phyloP scores from a whole-genome alignment of 2,888 invertebrate species.

The Peribatodes rhomboidaria region DNA sequence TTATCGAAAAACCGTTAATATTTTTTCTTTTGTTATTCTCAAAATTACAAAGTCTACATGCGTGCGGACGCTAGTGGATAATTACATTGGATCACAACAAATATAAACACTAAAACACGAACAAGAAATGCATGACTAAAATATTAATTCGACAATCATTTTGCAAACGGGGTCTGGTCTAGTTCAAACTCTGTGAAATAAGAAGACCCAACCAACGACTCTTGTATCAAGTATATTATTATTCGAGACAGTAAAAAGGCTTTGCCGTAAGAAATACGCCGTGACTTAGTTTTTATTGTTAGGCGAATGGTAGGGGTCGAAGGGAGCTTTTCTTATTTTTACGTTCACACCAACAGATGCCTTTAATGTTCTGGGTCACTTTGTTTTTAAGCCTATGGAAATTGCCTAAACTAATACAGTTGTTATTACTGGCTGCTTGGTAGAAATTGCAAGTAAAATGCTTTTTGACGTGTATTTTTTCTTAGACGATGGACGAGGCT shows the following conservation, averaged over 20 bases:
- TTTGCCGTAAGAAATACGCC: slow-evolving; percentile 54
- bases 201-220: slow-evolving; percentile 37
- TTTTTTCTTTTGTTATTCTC: neutral
- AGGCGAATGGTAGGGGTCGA: slow-evolving; percentile 59
- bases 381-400: slow-evolving; percentile 54
- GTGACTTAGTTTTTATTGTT: slow-evolving; percentile 66
- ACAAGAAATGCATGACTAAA: neutral
- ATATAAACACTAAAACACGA: neutral
- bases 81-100: neutral
- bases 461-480: neutral
- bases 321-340: slow-evolving; percentile 61
- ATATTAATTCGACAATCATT: neutral
- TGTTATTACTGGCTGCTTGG: slow-evolving; percentile 9
- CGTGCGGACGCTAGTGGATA: neutral
- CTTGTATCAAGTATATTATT: slow-evolving; percentile 36
- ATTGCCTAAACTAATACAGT: slow-evolving; percentile 39
- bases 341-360: slow-evolving; percentile 62
- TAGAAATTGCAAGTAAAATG: neutral
- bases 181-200: neutral
- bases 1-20: slow-evolving; percentile 44
- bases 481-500: too few relatives aligned
- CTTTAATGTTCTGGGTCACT: slow-evolving; percentile 61
- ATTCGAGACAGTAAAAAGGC: slow-evolving; percentile 58
- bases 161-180: neutral
- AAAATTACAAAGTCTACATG: neutral